Evolutionary conservation across 1,140 invertebrate species (phyloP).

Genomic region (Cotesia typhae): DNA sequence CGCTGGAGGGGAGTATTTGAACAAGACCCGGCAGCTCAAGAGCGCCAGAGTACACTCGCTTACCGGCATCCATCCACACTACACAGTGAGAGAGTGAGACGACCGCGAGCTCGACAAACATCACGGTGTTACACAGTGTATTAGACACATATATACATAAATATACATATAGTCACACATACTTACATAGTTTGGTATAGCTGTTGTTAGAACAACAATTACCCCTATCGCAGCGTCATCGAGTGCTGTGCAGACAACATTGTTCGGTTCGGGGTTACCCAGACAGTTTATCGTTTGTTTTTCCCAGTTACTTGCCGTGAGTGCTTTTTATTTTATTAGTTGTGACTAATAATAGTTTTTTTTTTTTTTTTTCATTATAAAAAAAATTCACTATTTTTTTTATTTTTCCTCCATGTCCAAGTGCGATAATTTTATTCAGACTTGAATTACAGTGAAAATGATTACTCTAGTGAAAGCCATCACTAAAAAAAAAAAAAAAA

Average conservation of each 20-base stretch:
- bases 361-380: too few species aligned
- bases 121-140: constrained; percentile 37
- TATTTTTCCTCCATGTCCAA: too few species aligned
- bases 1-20: constrained; percentile 60
- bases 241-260: constrained; percentile 40
- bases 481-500: neutral
- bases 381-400: too few species aligned
- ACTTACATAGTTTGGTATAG: constrained; percentile 34
- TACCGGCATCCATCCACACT: constrained; percentile 62
- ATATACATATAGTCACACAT: too few species aligned
- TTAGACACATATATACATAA: constrained; percentile 34
- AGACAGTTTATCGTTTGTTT: neutral
- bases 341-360: neutral
- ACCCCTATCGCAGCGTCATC: constrained; percentile 44
- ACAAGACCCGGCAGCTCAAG: constrained; percentile 61
- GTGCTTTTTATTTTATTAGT: constrained; percentile 6
- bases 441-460: neutral
- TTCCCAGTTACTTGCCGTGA: constrained; percentile 16
- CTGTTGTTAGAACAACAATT: constrained; percentile 51
- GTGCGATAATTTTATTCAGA: too few species aligned
- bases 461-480: neutral
- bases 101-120: constrained; percentile 42
- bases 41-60: constrained; percentile 63
- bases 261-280: constrained; percentile 30
- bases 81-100: constrained; percentile 49